Percentiles rank a stretch among this genome's conserved stretches.
Evolutionary conservation across 2,113 vertebrate species (phyloP).

Genomic region (Sturnira hondurensis): DNA sequence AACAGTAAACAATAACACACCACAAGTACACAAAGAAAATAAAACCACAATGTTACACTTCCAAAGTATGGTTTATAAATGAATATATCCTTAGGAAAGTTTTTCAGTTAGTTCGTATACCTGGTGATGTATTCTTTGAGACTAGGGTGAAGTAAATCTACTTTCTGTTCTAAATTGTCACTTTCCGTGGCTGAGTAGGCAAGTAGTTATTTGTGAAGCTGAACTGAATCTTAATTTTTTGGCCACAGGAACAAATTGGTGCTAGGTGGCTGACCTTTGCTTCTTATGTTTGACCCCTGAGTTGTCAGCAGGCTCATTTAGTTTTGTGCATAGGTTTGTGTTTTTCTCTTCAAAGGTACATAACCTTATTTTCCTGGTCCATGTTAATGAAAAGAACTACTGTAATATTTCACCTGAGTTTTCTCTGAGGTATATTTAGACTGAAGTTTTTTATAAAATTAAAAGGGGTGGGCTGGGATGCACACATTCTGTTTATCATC

Average conservation of each 20-base stretch:
- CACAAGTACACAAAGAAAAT: background rate
- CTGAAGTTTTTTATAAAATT: conserved; percentile 49
- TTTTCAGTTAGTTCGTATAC: background rate
- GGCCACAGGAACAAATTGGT: background rate
- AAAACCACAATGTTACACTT: background rate
- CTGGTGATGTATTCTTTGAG: background rate
- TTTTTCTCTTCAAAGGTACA: conserved; percentile 14
- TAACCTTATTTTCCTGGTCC: conserved; percentile 41
- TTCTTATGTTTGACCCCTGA: background rate
- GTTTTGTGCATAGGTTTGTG: background rate
- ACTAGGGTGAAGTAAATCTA: background rate
- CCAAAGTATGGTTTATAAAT: background rate
- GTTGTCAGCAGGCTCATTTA: background rate
- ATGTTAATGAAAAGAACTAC: conserved; percentile 6
- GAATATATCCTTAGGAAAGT: background rate
- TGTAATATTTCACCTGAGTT: conserved; percentile 31
- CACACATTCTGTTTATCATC: conserved; percentile 71
- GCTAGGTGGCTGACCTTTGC: background rate
- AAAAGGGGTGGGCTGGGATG: conserved; percentile 20
- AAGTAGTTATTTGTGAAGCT: conserved; percentile 37
- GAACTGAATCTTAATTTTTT: conserved; percentile 20
- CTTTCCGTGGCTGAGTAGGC: background rate
- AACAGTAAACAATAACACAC: background rate
- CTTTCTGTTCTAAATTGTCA: background rate
- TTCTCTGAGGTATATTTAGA: conserved; percentile 58